Evolutionary conservation across 2,113 vertebrate species (phyloP).

Genomic region (Neodon shergylaensis): DNA sequence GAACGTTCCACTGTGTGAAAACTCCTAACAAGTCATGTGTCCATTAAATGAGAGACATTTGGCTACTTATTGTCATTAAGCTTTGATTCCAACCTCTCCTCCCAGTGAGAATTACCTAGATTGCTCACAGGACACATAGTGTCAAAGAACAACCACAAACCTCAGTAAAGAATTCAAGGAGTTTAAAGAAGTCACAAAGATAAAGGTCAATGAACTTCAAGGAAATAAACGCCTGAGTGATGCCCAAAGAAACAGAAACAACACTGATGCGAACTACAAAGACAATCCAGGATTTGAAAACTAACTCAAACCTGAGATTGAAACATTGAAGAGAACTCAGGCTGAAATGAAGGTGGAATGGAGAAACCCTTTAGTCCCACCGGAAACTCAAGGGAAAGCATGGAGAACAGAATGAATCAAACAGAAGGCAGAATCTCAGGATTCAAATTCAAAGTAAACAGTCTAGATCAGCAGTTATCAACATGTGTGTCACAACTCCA

Average conservation of each 20-base stretch:
- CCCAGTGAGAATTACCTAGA: not conserved
- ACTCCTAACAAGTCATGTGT: not conserved
- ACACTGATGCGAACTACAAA: not conserved
- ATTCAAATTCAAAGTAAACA: not conserved
- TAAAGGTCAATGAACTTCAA: not conserved
- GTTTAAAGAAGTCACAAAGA: not conserved
- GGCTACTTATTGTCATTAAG: not conserved
- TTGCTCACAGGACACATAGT: not conserved
- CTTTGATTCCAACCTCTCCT: not conserved
- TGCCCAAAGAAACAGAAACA: not conserved
- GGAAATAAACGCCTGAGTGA: not conserved
- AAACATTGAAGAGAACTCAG: not conserved
- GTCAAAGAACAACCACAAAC: not conserved
- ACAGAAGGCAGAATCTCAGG: not conserved
- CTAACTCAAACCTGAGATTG: not conserved
- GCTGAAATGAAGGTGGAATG: not conserved
- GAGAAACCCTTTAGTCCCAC: not conserved
- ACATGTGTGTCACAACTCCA: not conserved
- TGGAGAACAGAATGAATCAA: not conserved
- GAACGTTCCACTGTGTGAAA: not conserved
- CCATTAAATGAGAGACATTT: not conserved
- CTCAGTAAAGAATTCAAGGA: not conserved
- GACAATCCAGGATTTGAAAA: not conserved
- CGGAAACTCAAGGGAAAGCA: not conserved
- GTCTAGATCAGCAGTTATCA: not conserved